These are phyloP conservation scores for Cheiracanthium punctorium DNA, from an alignment of 2,888 invertebrate species.

Conservation along the genomic window DNA sequence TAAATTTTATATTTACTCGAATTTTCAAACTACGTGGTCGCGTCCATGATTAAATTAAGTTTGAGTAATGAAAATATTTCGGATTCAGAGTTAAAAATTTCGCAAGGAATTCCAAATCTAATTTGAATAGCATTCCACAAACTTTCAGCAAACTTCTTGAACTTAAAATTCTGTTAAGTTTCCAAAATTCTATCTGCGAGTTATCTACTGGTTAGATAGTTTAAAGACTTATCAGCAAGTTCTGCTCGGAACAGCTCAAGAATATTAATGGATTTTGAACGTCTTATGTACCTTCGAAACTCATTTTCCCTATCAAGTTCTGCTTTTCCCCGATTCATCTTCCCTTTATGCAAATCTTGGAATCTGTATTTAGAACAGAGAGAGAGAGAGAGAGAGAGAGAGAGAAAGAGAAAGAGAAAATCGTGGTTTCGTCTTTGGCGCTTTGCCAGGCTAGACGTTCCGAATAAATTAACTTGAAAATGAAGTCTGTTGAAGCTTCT, in stretches of 20 bases:
- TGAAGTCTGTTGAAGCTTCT: conserved; percentile 18
- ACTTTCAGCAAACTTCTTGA: background rate
- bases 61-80: too few relatives aligned
- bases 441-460: conserved; percentile 36
- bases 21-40: too few relatives aligned
- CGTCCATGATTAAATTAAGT: too few relatives aligned
- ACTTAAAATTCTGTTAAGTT: background rate
- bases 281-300: conserved; percentile 30
- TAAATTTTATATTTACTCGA: too few relatives aligned
- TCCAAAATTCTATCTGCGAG: background rate
- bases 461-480: conserved; percentile 36
- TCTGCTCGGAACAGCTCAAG: conserved; percentile 23
- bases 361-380: conserved; percentile 28
- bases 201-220: conserved; percentile 9
- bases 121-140: background rate
- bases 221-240: conserved; percentile 43
- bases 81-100: too few relatives aligned
- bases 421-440: conserved; percentile 20
- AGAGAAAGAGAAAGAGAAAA: too few relatives aligned
- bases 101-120: background rate
- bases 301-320: conserved; percentile 58
- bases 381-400: conserved; percentile 3
- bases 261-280: conserved; percentile 43
- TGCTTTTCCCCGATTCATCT: conserved; percentile 50
- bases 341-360: conserved; percentile 58